Conservation (phyloP, 2,888 invertebrate genomes). For the Leptopterna dolabrata region DNA sequence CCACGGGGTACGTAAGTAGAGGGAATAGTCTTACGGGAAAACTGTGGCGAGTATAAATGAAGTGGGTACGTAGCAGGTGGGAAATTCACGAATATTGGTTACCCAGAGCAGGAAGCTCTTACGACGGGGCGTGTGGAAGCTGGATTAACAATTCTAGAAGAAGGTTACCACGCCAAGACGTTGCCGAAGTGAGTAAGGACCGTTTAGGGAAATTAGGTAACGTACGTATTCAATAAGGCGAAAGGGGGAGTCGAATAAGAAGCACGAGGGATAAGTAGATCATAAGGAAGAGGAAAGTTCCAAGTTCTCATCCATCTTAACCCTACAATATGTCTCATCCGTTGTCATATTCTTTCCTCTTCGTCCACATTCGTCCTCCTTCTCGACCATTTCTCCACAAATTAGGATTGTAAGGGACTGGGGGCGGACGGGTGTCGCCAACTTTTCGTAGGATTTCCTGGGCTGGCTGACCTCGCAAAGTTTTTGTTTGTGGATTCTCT, state of each 20-base stretch:
- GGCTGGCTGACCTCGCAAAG: neutral
- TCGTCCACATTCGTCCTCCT: neutral
- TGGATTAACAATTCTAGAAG: neutral
- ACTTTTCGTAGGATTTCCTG: neutral
- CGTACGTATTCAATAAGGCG: slow-evolving; percentile 56
- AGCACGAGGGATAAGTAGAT: slow-evolving; percentile 34
- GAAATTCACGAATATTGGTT: neutral
- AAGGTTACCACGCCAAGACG: neutral
- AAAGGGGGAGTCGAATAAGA: slow-evolving; percentile 15
- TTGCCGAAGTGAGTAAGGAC: slow-evolving; percentile 9
- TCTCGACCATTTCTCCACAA: neutral
- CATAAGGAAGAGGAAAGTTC: slow-evolving; percentile 27
- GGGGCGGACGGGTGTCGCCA: neutral
- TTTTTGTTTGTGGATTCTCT: neutral
- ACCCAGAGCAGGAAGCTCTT: neutral
- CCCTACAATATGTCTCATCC: neutral
- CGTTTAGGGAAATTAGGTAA: slow-evolving; percentile 56
- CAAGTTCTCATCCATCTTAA: neutral
- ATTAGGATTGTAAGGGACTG: neutral
- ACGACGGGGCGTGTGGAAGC: neutral
- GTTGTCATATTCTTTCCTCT: neutral
- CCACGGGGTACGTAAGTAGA: neutral
- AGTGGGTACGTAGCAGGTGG: neutral
- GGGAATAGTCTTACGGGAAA: neutral
- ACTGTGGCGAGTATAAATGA: neutral